Evolutionary conservation across 2,888 invertebrate genomes (phyloP).

Genomic region (Leptinotarsa juncta): DNA sequence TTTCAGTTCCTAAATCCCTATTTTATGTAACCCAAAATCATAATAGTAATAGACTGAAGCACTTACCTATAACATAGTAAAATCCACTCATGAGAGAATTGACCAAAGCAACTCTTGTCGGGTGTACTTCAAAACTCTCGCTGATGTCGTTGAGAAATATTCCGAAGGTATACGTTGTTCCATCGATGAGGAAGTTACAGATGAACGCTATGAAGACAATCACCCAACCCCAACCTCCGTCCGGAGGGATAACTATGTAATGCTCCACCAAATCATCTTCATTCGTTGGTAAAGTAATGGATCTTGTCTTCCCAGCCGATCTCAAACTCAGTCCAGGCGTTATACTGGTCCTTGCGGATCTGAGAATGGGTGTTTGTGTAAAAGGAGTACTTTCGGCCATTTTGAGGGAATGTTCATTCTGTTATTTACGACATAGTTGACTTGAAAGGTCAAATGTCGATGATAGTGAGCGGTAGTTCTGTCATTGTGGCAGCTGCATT

Average conservation of each 20-base stretch:
- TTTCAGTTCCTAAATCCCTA: too few species aligned
- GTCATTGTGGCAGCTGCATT: too few species aligned
- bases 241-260: slow-evolving; percentile 66
- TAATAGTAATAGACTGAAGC: background rate
- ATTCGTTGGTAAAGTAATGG: slow-evolving; percentile 12
- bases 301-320: background rate
- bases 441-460: background rate
- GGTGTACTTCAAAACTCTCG: slow-evolving; percentile 48
- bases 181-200: slow-evolving; percentile 71
- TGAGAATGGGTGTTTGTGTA: background rate
- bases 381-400: background rate
- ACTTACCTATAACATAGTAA: slow-evolving; percentile 56
- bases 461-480: background rate
- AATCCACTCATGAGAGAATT: slow-evolving; percentile 57
- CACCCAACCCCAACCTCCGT: slow-evolving; percentile 75
- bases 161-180: slow-evolving; percentile 72
- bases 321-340: background rate
- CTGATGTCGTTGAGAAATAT: slow-evolving; percentile 66
- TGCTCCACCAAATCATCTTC: slow-evolving; percentile 46
- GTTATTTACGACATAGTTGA: background rate
- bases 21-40: too few species aligned
- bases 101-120: slow-evolving; percentile 53
- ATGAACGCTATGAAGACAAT: slow-evolving; percentile 70
- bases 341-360: background rate
- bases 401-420: background rate